Base-by-base conservation (phyloP, 2,113 vertebrate species). In the Ctenodactylus gundi region DNA sequence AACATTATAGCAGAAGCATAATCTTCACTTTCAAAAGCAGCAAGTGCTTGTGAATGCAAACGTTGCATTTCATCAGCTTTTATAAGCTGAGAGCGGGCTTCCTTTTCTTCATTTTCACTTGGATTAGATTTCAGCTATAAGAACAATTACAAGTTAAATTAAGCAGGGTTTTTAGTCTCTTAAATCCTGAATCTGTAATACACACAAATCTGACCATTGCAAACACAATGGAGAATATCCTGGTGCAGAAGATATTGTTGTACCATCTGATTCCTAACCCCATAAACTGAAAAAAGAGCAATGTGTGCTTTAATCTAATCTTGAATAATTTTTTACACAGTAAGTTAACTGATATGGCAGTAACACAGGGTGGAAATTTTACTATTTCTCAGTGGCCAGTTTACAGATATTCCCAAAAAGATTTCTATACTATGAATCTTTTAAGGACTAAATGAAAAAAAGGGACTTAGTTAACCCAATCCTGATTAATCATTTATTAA, bases 31-130 rank as follows among this genome's bases (percentile, higher is more conserved):
- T 97, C 76, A 91, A 98, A 99, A 97, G 98, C 98, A 67, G 70
- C 91, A 18, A 96, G 97, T 0, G 99, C 99, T 94, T 99, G 98
- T 39, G 98, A 98, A 94, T 98, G 98, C 82, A 99, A 97, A 55
- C 98, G 98, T 96, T 99, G 99, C 84, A 99, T 98, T 97, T 99
- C 99, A 97, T 99, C 99, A 0, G 99, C 99, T 96, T 99, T 99
- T 36, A 90, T 96, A 91, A 99, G 98, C 94, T 99, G 99, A 94
- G 98, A 96, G n/a, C 98, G 98, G 53, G 99, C 99, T 97, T 99
- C 99, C 93, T 96, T 98, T 94, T 99, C 98, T 94, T 99, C 99
- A 91, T 98, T 99, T 95, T 98, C 98, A 92, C 97, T 99, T 77
- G 99, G 99, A 97, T 97, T 99, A 86, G 99, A 99, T 96, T 99